Evolutionary conservation across 2,113 vertebrate species (phyloP).

Genomic region (Amazona vittata): DNA sequence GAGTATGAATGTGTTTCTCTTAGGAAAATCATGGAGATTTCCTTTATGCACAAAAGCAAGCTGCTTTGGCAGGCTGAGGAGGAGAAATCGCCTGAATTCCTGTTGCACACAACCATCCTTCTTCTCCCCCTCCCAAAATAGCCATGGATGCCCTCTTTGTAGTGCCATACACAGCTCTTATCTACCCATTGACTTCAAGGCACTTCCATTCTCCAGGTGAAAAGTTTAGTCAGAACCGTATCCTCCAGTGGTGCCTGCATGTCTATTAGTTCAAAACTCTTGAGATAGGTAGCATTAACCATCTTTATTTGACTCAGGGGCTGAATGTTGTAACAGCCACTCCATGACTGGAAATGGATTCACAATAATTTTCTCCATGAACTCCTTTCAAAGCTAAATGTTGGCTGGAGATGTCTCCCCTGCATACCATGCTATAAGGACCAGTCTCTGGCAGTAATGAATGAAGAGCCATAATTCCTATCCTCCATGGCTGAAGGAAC

Average conservation of each 20-base stretch:
- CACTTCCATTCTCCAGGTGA: neutral
- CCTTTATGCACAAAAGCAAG: neutral
- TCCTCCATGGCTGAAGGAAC: neutral
- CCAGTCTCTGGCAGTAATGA: neutral
- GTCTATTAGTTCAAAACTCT: neutral
- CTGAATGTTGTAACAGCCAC: neutral
- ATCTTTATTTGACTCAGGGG: neutral
- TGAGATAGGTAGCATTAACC: neutral
- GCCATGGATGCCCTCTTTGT: neutral
- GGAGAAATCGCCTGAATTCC: neutral
- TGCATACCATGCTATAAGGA: neutral
- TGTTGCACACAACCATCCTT: neutral
- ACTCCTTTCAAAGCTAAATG: neutral
- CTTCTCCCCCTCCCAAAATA: neutral
- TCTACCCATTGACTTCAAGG: neutral
- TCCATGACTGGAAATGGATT: neutral
- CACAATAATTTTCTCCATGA: neutral
- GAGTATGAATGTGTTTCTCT: neutral
- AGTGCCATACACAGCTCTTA: neutral
- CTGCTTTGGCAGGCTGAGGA: neutral
- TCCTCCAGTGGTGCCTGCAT: neutral
- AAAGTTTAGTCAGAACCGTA: neutral
- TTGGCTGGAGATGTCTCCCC: neutral
- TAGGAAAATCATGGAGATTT: neutral
- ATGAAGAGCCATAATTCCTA: neutral